A percentile compares a stretch with the other conserved stretches of the same genome.
These are phyloP conservation scores for Aspidapion aeneum DNA, from an alignment of 2,888 invertebrate species.

Conservation along the genomic window DNA sequence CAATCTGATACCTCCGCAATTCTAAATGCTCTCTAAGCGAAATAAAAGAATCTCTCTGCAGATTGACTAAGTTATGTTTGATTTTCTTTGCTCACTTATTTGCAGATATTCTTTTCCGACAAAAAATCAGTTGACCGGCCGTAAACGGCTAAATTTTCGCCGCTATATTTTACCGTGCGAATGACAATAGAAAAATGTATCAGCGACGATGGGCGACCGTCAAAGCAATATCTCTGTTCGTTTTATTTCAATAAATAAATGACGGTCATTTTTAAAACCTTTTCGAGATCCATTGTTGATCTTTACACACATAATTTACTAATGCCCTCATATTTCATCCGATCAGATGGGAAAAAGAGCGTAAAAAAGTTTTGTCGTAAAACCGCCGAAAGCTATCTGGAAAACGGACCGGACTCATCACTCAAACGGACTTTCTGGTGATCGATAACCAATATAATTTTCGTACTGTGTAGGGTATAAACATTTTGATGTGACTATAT, in stretches of 20 bases:
- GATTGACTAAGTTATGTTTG: no score
- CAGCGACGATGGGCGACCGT: not conserved
- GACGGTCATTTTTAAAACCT: constrained; percentile 25
- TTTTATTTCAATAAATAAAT: constrained; percentile 29
- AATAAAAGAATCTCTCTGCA: no score
- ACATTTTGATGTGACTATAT: no score
- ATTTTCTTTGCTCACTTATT: no score
- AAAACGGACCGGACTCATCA: constrained; percentile 22
- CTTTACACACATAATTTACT: constrained; percentile 29
- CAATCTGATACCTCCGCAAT: no score
- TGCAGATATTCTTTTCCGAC: no score
- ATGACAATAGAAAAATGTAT: not conserved
- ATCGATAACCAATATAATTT: constrained; percentile 22
- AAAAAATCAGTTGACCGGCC: no score
- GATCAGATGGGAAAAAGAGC: constrained; percentile 17
- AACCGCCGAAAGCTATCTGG: constrained; percentile 25
- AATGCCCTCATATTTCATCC: constrained; percentile 26
- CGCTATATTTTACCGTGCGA: not conserved
- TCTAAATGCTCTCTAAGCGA: no score
- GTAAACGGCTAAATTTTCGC: no score
- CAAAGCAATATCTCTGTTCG: not conserved
- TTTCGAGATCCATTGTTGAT: constrained; percentile 24
- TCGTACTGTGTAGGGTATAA: not conserved
- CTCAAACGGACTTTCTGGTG: constrained; percentile 23
- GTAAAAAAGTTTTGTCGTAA: constrained; percentile 26